Evolutionary conservation across 1,140 invertebrate species (phyloP), one percentile per base, ranked within the genome.

Genomic region (Halesus radiatus): DNA sequence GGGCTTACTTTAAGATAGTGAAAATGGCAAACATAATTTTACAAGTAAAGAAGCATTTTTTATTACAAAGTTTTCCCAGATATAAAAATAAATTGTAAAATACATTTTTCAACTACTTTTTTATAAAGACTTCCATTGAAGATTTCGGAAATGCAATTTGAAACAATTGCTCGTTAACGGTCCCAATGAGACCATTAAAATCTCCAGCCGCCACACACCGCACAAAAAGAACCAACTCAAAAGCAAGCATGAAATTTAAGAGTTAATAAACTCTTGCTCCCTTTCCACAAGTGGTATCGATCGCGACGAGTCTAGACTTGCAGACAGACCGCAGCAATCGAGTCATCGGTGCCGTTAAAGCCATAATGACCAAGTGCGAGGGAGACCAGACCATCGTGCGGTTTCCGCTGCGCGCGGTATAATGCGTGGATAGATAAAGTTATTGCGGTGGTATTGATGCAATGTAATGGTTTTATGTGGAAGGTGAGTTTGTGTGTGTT

Each of bases 291-390:
- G 20, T 52, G 20, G 18, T 72, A 72, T 72, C 68, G 68, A 72
- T 72, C 50, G 68, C 37, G 45, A 72, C 20, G 10, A 23, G 68
- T 72, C 68, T 72, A 72, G 68, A 72, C 64, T 37, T 60, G 16
- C 29, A 68, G 32, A 37, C 50, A 26, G 32, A 20, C 22, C 16
- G 62, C 23, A 4, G 26, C 2, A 66, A 26, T 26, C 23, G 10
- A 60, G 23, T 13, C 18, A 20, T 50, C 68, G 23, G 26, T 52
- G n/a, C 62, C 6, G 16, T 32, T 29, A 66, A 66, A 32, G 62
- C 58, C 23, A 15, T 60, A 60, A 60, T 53, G 18, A 20, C 68
- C 10, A 20, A 10, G 68, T 23, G 68, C 26, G 18, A 52, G 68
- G 15, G 68, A 72, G 68, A 72, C 18, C 6, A 45, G 13, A 22